These are phyloP conservation scores for Meloidogyne hapla DNA, from an alignment of 1,140 invertebrate genomes.

Conservation along the genomic window DNA sequence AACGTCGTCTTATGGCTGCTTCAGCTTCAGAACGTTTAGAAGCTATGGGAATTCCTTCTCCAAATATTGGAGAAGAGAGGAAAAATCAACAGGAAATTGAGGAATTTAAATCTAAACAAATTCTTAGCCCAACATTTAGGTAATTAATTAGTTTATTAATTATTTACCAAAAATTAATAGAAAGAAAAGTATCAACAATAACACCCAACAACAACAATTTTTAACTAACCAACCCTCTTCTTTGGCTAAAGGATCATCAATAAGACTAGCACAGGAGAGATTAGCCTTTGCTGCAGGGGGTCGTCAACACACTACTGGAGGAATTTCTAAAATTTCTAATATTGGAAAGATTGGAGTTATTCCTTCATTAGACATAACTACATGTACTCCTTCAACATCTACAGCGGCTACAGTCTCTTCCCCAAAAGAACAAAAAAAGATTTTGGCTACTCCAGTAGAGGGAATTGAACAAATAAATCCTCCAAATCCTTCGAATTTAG, in stretches of 20 bases:
- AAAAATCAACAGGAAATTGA: not conserved
- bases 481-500: no score
- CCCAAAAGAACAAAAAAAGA: not conserved
- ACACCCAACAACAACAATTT: not conserved
- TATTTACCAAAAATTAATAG: no score
- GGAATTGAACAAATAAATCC: not conserved
- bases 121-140: no score
- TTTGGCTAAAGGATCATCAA: not conserved
- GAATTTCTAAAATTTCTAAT: not conserved
- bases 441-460: constrained; percentile 6
- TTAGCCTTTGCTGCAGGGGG: not conserved
- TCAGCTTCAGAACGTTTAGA: constrained; percentile 27
- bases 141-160: no score
- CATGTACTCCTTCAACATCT: constrained; percentile 22
- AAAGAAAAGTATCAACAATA: not conserved
- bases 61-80: not conserved
- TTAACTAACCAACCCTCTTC: not conserved
- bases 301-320: constrained; percentile 6
- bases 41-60: constrained; percentile 10
- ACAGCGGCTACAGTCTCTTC: not conserved
- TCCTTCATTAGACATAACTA: constrained; percentile 21
- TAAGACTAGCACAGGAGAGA: not conserved
- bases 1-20: constrained; percentile 16
- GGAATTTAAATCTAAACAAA: no score
- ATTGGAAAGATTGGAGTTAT: constrained; percentile 7